Conservation (phyloP, 2,113 vertebrate genomes). For the Elachura formosa region DNA sequence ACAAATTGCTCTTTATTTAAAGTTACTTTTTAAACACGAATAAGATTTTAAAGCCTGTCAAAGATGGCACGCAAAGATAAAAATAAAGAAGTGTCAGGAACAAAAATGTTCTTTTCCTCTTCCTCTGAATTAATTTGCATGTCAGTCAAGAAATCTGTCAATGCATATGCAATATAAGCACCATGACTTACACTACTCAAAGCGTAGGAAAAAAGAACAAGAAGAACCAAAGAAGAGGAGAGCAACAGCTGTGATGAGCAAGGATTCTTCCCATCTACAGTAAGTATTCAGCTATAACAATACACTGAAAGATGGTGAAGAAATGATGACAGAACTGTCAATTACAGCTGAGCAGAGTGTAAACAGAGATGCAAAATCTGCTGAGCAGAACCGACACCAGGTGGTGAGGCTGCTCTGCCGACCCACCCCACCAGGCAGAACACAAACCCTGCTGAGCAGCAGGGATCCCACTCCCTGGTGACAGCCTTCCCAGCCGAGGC, state of each 20-base stretch:
- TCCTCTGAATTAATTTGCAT: conserved; percentile 74
- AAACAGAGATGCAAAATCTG: conserved; percentile 65
- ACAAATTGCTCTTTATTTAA: conserved; percentile 75
- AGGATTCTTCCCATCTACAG: conserved; percentile 33
- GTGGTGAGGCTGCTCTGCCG: background rate
- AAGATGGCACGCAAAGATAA: conserved; percentile 70
- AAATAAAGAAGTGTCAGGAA: conserved; percentile 73
- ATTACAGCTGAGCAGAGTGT: conserved; percentile 50
- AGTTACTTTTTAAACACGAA: conserved; percentile 63
- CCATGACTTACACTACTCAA: conserved; percentile 68
- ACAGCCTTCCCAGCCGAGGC: background rate
- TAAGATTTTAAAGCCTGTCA: conserved; percentile 72
- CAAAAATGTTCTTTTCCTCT: conserved; percentile 74
- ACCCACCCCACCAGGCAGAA: background rate
- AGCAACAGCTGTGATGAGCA: conserved; percentile 68
- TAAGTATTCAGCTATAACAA: conserved; percentile 66
- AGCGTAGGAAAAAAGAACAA: conserved; percentile 63
- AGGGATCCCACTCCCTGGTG: background rate
- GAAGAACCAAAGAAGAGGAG: conserved; percentile 55
- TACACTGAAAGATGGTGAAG: conserved; percentile 55
- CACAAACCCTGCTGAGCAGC: background rate
- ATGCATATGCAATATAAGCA: conserved; percentile 68
- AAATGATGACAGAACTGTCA: conserved; percentile 69
- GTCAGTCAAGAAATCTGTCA: conserved; percentile 76
- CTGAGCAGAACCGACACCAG: conserved; percentile 34